Evolutionary conservation across 2,888 invertebrate genomes (phyloP), one percentile per base, ranked within the genome.

Genomic region (Hyppa rectilinea): DNA sequence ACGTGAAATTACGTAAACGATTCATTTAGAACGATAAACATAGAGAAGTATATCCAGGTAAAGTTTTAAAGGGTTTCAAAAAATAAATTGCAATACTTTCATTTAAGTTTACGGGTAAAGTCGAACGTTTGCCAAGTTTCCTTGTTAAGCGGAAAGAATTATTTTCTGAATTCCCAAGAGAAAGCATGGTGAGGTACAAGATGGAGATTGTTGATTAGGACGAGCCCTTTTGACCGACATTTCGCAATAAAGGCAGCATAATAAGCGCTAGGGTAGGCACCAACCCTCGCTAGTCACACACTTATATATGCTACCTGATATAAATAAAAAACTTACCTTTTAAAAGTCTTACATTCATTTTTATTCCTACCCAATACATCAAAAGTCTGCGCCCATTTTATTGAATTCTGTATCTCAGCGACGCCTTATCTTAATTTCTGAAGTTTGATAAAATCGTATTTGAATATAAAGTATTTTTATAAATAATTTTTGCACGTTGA

Each of bases 101-200:
- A 87, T 88, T 88, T 84, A 85, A 87, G 79, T 85, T 80, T 62
- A 77, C 63, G 64, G 63, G 76, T 31, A 80, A 84, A 83, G 72
- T 55, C 58, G 50, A 82, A 82, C 67, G 76, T 67, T 81, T 80
- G 68, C 74, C 36, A 87, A 88, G 82, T 88, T 87, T 78, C 47
- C 84, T 87, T 87, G 85, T 88, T 85, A 83, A 76, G 71, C 66
- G 66, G 71, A 81, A 85, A 83, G 82, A 87, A 86, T 84, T 81
- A 82, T 84, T 79, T 78, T 77, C 80, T 83, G 62, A 75, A 86
- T 78, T 83, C 83, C 75, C 72, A 12, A 40, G 80, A 62, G 86
- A 75, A 80, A 74, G 63, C 60, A 76, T 67, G 78, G 63, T 72
- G 23, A 43, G 47, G 69, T 68, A 73, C 69, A 75, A 71, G 65